Conservation (phyloP, 2,888 invertebrate species). For the Limenitis camilla region DNA sequence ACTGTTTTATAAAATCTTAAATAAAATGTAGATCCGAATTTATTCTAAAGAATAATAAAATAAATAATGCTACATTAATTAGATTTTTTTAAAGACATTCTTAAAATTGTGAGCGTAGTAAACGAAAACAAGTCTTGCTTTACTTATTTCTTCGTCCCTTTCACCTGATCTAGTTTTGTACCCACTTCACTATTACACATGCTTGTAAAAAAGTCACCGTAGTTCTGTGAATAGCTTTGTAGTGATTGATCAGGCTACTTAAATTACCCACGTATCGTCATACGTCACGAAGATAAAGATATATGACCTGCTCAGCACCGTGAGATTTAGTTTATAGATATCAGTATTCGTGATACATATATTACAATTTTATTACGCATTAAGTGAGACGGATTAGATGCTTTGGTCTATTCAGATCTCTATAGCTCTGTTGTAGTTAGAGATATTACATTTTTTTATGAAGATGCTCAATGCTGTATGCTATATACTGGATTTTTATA, state of each 20-base stretch:
- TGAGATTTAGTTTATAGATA: constrained; percentile 28
- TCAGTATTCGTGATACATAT: constrained; percentile 22
- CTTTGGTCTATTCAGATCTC: constrained; percentile 21
- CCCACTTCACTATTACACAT: constrained; percentile 33
- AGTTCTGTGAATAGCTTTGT: constrained; percentile 62
- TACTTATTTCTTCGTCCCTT: constrained; percentile 27
- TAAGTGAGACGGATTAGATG: constrained; percentile 33
- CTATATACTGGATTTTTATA: too few species aligned
- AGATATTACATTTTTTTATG: too few species aligned
- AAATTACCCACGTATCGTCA: constrained; percentile 44
- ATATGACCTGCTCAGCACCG: constrained; percentile 20
- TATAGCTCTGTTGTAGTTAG: not conserved
- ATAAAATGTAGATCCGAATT: too few species aligned
- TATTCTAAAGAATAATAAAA: too few species aligned
- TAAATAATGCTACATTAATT: too few species aligned
- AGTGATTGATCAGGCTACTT: constrained; percentile 50
- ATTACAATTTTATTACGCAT: constrained; percentile 40
- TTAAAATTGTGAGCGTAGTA: constrained; percentile 7
- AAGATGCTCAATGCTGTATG: too few species aligned
- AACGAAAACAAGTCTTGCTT: constrained; percentile 13
- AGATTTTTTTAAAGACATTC: not conserved
- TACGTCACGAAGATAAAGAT: constrained; percentile 41
- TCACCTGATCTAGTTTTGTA: constrained; percentile 32
- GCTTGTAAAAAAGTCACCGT: constrained; percentile 29
- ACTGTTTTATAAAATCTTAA: too few species aligned